Base-by-base conservation (phyloP, 1,140 invertebrate genomes). In the Drosophila mayri region DNA sequence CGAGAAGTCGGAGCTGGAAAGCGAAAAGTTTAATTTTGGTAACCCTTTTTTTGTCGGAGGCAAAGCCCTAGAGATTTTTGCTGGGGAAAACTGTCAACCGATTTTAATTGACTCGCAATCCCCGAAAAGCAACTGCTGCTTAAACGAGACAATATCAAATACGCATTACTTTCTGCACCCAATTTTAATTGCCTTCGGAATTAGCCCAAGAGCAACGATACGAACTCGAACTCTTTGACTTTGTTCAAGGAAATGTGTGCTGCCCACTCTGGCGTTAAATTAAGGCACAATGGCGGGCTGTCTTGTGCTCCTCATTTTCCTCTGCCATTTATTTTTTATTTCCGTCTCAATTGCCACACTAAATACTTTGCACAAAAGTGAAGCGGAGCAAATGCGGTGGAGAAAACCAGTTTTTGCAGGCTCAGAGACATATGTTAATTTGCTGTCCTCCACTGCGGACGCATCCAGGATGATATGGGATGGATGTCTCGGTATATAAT, bases 31-130 rank as follows among this genome's bases (percentile, higher is more conserved):
- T 71, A 76, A 75, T 66, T 71, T 59, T 65, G 59, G 61, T 65
- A 82, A 88, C 73, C 85, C 80, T 79, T 88, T 67, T 84, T 57
- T 67, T 38, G 50, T 14, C 50, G 7, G 50, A 30, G 4, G 4
- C 37, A 68, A 83, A 70, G 57, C 75, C 49, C 74, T 25, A 3
- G 46, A 62, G 72, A 76, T 58, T 41, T 71, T 37, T 18, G 22
- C 37, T 37, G 52, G 38, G 50, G 52, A 46, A 65, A 85, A 70
- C 77, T 88, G 85, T 88, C 85, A 88, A 90, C 59, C 70, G 60
- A 70, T 88, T 90, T 88, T 88, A 88, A 88, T 88, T 88, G 85
- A 88, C 85, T 85, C 74, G 40, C 63, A 88, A 90, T 84, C 77
- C 85, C 16, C 65, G 35, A 41, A 55, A 55, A 55, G 22, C 52